phyloP scores from a whole-genome alignment of 2,797 vertebrate genomes.

The Tamandua tetradactyla region DNA sequence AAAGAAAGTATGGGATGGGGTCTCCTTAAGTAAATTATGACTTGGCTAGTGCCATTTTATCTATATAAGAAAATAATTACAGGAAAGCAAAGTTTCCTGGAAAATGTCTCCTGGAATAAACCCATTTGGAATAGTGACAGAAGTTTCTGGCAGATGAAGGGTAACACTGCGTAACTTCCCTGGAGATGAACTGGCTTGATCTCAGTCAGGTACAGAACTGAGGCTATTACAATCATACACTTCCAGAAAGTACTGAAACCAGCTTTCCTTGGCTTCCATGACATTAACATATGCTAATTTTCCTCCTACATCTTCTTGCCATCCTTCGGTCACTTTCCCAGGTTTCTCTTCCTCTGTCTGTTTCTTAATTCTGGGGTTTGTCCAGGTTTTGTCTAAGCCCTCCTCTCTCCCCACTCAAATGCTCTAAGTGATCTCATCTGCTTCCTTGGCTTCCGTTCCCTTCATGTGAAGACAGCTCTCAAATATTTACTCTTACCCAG shows the following conservation, averaged over 20 bases:
- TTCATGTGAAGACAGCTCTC: neutral
- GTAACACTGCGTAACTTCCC: neutral
- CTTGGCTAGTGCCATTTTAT: constrained; percentile 37
- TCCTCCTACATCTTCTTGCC: neutral
- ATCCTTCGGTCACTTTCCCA: neutral
- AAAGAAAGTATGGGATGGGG: constrained; percentile 10
- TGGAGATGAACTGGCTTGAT: neutral
- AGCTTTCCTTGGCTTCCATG: neutral
- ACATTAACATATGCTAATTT: neutral
- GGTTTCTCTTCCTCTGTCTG: neutral
- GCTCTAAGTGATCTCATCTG: neutral
- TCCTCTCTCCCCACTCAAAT: neutral
- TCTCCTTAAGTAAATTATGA: constrained; percentile 53
- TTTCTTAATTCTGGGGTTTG: neutral
- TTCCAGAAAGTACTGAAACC: neutral
- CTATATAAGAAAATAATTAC: constrained; percentile 67
- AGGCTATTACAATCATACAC: neutral
- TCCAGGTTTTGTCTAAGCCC: neutral
- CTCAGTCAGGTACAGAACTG: neutral
- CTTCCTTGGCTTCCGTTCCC: neutral
- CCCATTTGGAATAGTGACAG: constrained; percentile 51
- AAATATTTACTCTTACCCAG: neutral
- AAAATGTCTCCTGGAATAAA: constrained; percentile 50
- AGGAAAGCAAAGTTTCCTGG: constrained; percentile 69
- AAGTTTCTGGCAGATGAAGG: neutral